These are phyloP conservation scores for Pollimyrus isidori DNA, from an alignment of 2,113 vertebrate genomes.

Conservation along the genomic window DNA sequence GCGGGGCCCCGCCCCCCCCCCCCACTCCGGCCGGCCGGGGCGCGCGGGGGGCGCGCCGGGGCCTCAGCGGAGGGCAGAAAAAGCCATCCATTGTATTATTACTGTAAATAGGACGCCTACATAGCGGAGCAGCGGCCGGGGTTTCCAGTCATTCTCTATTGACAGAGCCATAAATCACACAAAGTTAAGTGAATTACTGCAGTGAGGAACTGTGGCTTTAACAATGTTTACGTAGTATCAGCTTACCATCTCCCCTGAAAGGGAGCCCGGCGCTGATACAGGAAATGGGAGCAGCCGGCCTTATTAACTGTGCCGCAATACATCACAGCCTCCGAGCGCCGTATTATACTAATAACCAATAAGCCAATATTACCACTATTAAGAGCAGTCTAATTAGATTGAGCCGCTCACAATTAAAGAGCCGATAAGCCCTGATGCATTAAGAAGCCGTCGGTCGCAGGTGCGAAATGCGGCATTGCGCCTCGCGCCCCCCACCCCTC, in stretches of 20 bases:
- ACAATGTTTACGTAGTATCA: slow-evolving; percentile 75
- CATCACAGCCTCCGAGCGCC: slow-evolving; percentile 48
- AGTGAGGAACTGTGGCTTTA: slow-evolving; percentile 75
- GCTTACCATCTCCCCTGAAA: slow-evolving; percentile 65
- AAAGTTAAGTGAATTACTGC: slow-evolving; percentile 89
- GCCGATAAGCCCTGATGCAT: slow-evolving; percentile 43
- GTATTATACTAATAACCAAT: slow-evolving; percentile 53
- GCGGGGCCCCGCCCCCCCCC: too few relatives aligned
- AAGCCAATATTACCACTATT: slow-evolving; percentile 48
- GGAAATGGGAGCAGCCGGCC: slow-evolving; percentile 48
- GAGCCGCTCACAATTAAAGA: slow-evolving; percentile 46
- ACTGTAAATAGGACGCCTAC: slow-evolving; percentile 68
- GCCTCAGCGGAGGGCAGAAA: slow-evolving; percentile 34
- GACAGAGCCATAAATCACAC: slow-evolving; percentile 88
- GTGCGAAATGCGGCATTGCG: slow-evolving; percentile 10
- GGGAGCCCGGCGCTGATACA: slow-evolving; percentile 46
- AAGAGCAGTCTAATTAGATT: slow-evolving; percentile 47
- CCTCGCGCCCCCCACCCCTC: slow-evolving; percentile 5
- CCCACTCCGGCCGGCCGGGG: too few relatives aligned
- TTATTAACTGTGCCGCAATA: slow-evolving; percentile 53
- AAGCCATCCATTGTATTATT: slow-evolving; percentile 64
- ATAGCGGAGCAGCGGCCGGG: slow-evolving; percentile 54
- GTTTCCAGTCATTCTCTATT: slow-evolving; percentile 70
- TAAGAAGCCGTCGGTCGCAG: slow-evolving; percentile 37
- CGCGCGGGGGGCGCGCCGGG: too few relatives aligned